Evolutionary conservation across 2,888 invertebrate genomes (phyloP).

Genomic region (Dolomedes plantarius): DNA sequence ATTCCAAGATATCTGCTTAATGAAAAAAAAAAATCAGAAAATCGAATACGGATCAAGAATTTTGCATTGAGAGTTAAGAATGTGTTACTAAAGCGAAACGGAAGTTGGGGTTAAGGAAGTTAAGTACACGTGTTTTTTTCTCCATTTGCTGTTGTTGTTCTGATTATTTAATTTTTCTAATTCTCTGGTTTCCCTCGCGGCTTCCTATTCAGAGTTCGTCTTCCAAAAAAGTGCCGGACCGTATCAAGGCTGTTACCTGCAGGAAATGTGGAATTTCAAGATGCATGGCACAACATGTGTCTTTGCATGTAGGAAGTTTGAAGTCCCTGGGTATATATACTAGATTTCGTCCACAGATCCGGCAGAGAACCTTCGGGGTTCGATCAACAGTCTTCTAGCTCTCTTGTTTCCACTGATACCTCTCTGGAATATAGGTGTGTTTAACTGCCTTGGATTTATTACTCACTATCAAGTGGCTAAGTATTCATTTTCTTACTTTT

Average conservation of each 20-base stretch:
- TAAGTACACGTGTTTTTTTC: slow-evolving; percentile 3
- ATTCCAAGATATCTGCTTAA: neutral
- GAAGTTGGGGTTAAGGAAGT: slow-evolving; percentile 64
- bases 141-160: slow-evolving; percentile 18
- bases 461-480: slow-evolving; percentile 33
- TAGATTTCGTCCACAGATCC: neutral
- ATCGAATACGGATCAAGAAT: neutral
- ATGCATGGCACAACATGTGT: slow-evolving; percentile 45
- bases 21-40: neutral
- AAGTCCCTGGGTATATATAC: slow-evolving; percentile 57
- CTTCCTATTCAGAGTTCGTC: slow-evolving; percentile 52
- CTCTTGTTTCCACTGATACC: slow-evolving; percentile 26
- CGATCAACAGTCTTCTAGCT: slow-evolving; percentile 31
- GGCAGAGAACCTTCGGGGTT: slow-evolving; percentile 59
- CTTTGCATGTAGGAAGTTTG: slow-evolving; percentile 55
- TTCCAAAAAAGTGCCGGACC: slow-evolving; percentile 46
- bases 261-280: slow-evolving; percentile 46
- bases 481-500: slow-evolving; percentile 27
- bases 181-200: slow-evolving; percentile 25
- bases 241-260: slow-evolving; percentile 55
- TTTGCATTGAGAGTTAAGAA: neutral
- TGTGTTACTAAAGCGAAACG: slow-evolving; percentile 59
- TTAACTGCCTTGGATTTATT: slow-evolving; percentile 45
- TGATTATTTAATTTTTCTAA: slow-evolving; percentile 66
- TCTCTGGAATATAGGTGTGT: slow-evolving; percentile 49